A percentile compares a stretch with the other conserved stretches of the same genome.
phyloP scores from a whole-genome alignment of 2,888 invertebrate species.

The Heliconius ismenius region DNA sequence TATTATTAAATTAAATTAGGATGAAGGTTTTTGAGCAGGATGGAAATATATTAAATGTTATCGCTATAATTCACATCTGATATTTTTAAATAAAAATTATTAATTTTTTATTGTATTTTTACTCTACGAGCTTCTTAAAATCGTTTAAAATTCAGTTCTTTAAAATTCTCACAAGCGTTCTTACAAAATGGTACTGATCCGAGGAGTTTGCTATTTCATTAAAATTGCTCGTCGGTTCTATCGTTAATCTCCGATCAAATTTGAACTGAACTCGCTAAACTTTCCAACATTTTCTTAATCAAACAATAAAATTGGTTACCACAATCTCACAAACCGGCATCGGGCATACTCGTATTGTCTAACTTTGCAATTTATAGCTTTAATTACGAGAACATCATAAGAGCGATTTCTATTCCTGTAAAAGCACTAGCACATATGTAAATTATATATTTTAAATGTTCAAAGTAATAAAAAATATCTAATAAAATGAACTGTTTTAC shows the following conservation, averaged over 20 bases:
- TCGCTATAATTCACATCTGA: no score
- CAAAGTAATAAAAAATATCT: no score
- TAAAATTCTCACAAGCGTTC: not conserved
- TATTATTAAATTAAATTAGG: not conserved
- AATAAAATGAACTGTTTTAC: no score
- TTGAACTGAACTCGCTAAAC: conserved; percentile 38
- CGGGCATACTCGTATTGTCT: not conserved
- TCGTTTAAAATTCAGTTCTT: not conserved
- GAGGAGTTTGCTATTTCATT: conserved; percentile 39
- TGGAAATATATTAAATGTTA: no score
- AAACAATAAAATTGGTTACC: conserved; percentile 12
- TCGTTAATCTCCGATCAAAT: conserved; percentile 40
- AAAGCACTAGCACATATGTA: no score
- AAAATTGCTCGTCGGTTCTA: conserved; percentile 37
- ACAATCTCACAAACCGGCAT: conserved; percentile 34
- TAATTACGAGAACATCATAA: not conserved
- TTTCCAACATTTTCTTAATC: conserved; percentile 31
- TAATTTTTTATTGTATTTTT: no score
- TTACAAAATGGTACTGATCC: conserved; percentile 33
- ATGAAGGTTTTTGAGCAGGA: no score
- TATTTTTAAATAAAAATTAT: no score
- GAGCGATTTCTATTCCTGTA: no score
- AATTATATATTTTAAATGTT: no score
- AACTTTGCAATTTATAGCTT: conserved; percentile 28
- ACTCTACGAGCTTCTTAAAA: no score